phyloP scores from a whole-genome alignment of 2,888 invertebrate species.

The Tromatobia lineatoria region DNA sequence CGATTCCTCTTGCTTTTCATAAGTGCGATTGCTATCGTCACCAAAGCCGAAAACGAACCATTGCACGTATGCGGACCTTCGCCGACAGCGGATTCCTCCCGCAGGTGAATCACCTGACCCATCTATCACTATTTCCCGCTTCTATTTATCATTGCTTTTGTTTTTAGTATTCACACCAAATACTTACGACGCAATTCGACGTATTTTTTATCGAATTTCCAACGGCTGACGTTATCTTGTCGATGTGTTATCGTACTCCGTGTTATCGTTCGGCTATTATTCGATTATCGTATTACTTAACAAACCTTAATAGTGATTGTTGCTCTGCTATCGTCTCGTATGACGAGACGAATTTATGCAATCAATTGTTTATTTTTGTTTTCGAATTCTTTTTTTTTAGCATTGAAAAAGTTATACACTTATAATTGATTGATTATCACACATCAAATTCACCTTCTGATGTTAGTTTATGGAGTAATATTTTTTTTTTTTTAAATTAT shows the following conservation, averaged over 20 bases:
- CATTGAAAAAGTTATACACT: not conserved
- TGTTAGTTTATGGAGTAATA: too few relatives aligned
- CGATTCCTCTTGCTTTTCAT: slow-evolving; percentile 39
- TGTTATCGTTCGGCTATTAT: slow-evolving; percentile 11
- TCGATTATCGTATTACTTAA: not conserved
- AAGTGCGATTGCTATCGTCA: slow-evolving; percentile 56
- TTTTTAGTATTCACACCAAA: not conserved
- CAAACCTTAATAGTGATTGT: not conserved
- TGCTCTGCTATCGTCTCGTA: not conserved
- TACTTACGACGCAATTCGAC: slow-evolving; percentile 19
- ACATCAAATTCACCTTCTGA: too few relatives aligned
- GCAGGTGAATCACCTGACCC: slow-evolving; percentile 55
- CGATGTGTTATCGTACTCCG: slow-evolving; percentile 46
- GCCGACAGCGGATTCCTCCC: slow-evolving; percentile 64
- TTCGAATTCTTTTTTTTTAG: slow-evolving; percentile 22
- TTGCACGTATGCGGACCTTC: slow-evolving; percentile 72
- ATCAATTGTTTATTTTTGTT: not conserved
- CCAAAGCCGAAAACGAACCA: slow-evolving; percentile 67
- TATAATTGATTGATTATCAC: too few relatives aligned
- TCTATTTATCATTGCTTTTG: not conserved
- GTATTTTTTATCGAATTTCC: not conserved
- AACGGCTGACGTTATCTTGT: slow-evolving; percentile 41
- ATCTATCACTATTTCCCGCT: slow-evolving; percentile 8
- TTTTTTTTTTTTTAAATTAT: too few relatives aligned
- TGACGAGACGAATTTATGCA: not conserved